A percentile compares a stretch with the other conserved stretches of the same genome.
Evolutionary conservation across 2,113 vertebrate species (phyloP).

Genomic region (Cololabis saira): DNA sequence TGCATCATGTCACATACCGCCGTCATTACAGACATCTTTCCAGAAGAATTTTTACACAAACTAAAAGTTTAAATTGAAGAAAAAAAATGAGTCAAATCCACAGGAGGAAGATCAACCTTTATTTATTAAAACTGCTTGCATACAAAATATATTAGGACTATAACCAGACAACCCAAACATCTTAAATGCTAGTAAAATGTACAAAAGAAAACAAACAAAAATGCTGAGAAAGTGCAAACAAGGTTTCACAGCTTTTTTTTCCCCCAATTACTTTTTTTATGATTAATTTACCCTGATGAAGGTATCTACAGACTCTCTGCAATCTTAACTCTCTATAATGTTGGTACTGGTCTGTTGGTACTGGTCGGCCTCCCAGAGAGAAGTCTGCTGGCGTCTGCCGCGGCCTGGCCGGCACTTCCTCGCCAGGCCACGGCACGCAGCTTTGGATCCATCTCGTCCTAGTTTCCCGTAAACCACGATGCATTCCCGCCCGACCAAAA

Average conservation of each 20-base stretch:
- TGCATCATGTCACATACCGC: too few species aligned
- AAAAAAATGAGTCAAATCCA: constrained; percentile 52
- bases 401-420: constrained; percentile 66
- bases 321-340: constrained; percentile 61
- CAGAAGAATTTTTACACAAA: too few species aligned
- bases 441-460: constrained; percentile 62
- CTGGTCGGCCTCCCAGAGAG: constrained; percentile 89
- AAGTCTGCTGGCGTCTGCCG: constrained; percentile 85
- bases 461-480: not conserved
- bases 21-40: too few species aligned
- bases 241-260: constrained; percentile 85
- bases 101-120: constrained; percentile 97
- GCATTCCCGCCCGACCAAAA: constrained; percentile 1
- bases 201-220: constrained; percentile 87
- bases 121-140: constrained; percentile 99
- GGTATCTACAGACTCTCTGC: constrained; percentile 91
- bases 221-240: constrained; percentile 91
- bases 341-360: constrained; percentile 74
- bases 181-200: constrained; percentile 93
- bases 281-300: constrained; percentile 87
- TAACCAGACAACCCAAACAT: constrained; percentile 98
- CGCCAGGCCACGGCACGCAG: constrained; percentile 55
- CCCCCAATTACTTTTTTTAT: too few species aligned
- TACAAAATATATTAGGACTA: constrained; percentile 99
- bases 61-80: too few species aligned